These are phyloP conservation scores for Lasioglossum villosulum DNA, from an alignment of 2,888 invertebrate species.

Conservation along the genomic window DNA sequence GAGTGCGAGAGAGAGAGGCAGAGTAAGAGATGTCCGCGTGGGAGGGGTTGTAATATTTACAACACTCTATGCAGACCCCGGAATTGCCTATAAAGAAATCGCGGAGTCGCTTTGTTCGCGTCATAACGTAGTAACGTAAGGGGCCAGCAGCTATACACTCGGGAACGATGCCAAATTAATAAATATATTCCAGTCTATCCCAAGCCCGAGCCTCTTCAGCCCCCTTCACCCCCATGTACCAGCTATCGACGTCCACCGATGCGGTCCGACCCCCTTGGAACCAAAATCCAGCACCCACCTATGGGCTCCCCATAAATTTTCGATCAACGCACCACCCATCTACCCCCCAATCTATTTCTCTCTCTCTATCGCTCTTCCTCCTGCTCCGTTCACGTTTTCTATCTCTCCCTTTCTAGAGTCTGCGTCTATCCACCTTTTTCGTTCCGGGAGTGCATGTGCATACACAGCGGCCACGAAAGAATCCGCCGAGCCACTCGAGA, in stretches of 20 bases:
- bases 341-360: not conserved
- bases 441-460: not conserved
- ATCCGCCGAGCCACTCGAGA: constrained; percentile 12
- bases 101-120: constrained; percentile 83
- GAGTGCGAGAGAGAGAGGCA: not conserved
- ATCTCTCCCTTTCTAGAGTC: not conserved
- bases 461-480: not conserved
- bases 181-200: constrained; percentile 83
- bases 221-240: not conserved
- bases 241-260: constrained; percentile 38
- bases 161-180: constrained; percentile 84
- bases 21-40: not conserved
- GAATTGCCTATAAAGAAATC: constrained; percentile 85
- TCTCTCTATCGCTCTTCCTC: not conserved
- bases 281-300: constrained; percentile 34
- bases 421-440: not conserved
- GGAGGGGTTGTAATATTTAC: constrained; percentile 79
- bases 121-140: constrained; percentile 83
- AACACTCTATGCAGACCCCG: constrained; percentile 80
- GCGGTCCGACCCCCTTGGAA: constrained; percentile 38
- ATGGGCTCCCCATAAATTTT: constrained; percentile 75
- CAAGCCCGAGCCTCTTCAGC: constrained; percentile 48
- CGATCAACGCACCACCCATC: constrained; percentile 72
- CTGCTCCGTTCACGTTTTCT: not conserved
- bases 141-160: constrained; percentile 78